Evolutionary conservation across 2,888 invertebrate genomes (phyloP).

Genomic region (Mesoligia furuncula): DNA sequence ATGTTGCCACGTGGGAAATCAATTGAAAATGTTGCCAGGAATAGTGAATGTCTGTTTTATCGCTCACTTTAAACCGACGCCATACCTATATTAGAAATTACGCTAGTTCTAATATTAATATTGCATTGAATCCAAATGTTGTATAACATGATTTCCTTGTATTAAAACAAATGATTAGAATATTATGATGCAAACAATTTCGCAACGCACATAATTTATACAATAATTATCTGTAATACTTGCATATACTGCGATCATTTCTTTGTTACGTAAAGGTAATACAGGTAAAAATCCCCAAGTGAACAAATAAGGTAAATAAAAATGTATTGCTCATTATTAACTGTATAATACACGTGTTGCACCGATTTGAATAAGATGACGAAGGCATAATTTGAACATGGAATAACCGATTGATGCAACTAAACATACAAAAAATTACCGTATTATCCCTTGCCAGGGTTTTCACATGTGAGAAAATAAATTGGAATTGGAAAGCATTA

Average conservation of each 20-base stretch:
- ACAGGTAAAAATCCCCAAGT: slow-evolving; percentile 24
- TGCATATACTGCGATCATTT: slow-evolving; percentile 34
- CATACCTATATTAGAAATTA: not conserved
- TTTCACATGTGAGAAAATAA: not conserved
- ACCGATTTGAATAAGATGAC: slow-evolving; percentile 14
- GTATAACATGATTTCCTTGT: slow-evolving; percentile 1
- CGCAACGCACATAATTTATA: slow-evolving; percentile 13
- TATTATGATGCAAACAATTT: not conserved
- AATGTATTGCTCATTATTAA: slow-evolving; percentile 13
- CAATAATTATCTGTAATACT: slow-evolving; percentile 29
- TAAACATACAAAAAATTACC: not conserved
- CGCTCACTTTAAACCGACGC: slow-evolving; percentile 28
- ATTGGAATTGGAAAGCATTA: not conserved
- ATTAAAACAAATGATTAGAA: slow-evolving; percentile 7
- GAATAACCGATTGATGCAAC: slow-evolving; percentile 1
- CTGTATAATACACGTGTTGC: not conserved
- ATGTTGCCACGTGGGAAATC: slow-evolving; percentile 29
- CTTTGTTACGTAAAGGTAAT: slow-evolving; percentile 23
- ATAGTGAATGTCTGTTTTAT: slow-evolving; percentile 43
- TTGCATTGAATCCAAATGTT: slow-evolving; percentile 5
- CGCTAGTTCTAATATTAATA: slow-evolving; percentile 27
- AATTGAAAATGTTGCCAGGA: slow-evolving; percentile 57
- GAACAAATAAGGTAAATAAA: slow-evolving; percentile 39
- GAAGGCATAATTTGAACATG: not conserved
- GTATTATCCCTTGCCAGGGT: not conserved